Evolutionary conservation across 1,140 invertebrate species (phyloP).

Genomic region (Lysiphlebus fabarum): DNA sequence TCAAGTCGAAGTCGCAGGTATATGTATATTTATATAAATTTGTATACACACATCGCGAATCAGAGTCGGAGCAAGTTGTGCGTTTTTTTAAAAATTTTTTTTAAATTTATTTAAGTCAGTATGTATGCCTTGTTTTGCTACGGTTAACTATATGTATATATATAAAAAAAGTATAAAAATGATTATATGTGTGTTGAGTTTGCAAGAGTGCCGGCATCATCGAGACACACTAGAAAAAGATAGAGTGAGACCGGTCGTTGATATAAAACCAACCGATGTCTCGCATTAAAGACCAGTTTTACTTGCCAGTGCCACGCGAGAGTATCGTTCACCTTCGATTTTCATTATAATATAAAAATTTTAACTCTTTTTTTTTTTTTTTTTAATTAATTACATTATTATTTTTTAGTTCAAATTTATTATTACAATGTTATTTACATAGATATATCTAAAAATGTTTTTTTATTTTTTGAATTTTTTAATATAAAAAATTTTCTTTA

Average conservation of each 20-base stretch:
- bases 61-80: not conserved
- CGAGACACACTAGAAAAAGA: constrained; percentile 18
- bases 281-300: constrained; percentile 43
- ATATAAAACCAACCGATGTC: constrained; percentile 46
- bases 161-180: too few species aligned
- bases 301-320: constrained; percentile 43
- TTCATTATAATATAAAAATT: constrained; percentile 5
- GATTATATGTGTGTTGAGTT: too few species aligned
- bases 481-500: too few species aligned
- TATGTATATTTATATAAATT: too few species aligned
- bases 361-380: not conserved
- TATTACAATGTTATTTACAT: too few species aligned
- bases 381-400: too few species aligned
- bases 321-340: constrained; percentile 30
- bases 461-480: too few species aligned
- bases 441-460: too few species aligned
- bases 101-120: constrained; percentile 16
- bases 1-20: too few species aligned
- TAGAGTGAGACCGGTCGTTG: constrained; percentile 39
- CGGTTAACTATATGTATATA: too few species aligned
- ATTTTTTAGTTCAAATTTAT: too few species aligned
- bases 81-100: constrained; percentile 24
- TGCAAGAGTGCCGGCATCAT: constrained; percentile 11
- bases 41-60: not conserved
- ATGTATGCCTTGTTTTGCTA: constrained; percentile 23